A percentile compares a stretch with the other conserved stretches of the same genome.
These are phyloP conservation scores for Manacus vitellinus DNA, from an alignment of 2,113 vertebrate genomes.

Conservation along the genomic window DNA sequence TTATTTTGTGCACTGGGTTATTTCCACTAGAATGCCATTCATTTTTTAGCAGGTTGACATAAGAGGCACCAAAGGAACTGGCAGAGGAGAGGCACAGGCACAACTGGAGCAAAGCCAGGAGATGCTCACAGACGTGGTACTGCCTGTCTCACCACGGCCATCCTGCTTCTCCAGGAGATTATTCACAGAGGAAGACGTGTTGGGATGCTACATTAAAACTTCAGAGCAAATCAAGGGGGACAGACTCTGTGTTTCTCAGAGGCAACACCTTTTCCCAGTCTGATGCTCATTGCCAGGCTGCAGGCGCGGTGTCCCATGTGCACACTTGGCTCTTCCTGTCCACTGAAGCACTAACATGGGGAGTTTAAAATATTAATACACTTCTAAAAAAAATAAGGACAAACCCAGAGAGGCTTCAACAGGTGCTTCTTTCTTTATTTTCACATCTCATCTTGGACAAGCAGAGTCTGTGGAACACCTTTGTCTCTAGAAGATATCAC, in stretches of 20 bases:
- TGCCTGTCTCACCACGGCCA: background rate
- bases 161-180: background rate
- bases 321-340: background rate
- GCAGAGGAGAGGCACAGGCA: background rate
- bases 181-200: background rate
- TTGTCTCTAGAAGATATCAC: background rate
- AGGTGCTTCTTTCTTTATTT: background rate
- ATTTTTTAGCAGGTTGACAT: background rate
- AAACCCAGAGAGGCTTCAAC: background rate
- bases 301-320: no score
- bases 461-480: background rate
- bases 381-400: background rate
- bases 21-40: background rate
- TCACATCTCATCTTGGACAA: background rate
- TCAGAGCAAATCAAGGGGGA: background rate
- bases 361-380: background rate
- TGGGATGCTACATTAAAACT: background rate
- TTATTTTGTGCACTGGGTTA: background rate
- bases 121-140: background rate
- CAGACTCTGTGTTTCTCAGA: background rate
- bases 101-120: background rate
- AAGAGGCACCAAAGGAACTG: background rate
- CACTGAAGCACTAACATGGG: background rate
- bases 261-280: background rate
- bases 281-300: rapidly evolving